Evolutionary conservation across 2,888 invertebrate genomes (phyloP), one percentile per base, ranked within the genome.

Genomic region (Bellardia pandia): DNA sequence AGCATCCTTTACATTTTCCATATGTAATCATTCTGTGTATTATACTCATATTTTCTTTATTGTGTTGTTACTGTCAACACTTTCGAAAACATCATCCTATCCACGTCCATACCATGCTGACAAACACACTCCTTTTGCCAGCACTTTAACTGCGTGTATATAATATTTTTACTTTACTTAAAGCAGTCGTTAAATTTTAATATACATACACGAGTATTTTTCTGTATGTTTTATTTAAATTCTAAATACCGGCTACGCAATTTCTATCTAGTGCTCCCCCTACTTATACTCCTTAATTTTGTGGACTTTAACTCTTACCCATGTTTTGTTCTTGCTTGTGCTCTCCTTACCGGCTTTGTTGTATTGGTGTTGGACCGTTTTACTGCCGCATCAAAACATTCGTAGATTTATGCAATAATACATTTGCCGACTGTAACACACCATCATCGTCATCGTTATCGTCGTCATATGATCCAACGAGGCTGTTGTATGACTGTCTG

Each of bases 21-120:
- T 85, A 75, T 85, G 79, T 60, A 72, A 53, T 58, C 37, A 66
- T 78, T 60, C 16, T 64, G 45, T 40, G 16, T 74, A 74, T 74
- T 64, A 11, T 33, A 16, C 33, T 71, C 33, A 78, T 74, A 13
- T 77, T 79, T 78, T 74, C 23, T 90, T 91, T 90, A 90, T 91
- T 89, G 90, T 90, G 89, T 90, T 90, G 90, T 90, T 85, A 64
- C 69, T 74, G 56, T 42, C 71, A 79, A 79, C 77, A 86, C 75
- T 56, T 62, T 56, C 45, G 56, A 64, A 74, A 58, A 62, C 30
- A 60, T 51, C 69, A 69, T 51, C 30, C 23, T 23, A 51, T 33
- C 9, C 23, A 51, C 69, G 45, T 45, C 45, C 45, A 45, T 64
- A n/a, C 9, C 33, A 30, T 16, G 66, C 13, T 37, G 13, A 62